Evolutionary conservation across 1,140 invertebrate species (phyloP).

Genomic region (Leptestheria dahalacensis): DNA sequence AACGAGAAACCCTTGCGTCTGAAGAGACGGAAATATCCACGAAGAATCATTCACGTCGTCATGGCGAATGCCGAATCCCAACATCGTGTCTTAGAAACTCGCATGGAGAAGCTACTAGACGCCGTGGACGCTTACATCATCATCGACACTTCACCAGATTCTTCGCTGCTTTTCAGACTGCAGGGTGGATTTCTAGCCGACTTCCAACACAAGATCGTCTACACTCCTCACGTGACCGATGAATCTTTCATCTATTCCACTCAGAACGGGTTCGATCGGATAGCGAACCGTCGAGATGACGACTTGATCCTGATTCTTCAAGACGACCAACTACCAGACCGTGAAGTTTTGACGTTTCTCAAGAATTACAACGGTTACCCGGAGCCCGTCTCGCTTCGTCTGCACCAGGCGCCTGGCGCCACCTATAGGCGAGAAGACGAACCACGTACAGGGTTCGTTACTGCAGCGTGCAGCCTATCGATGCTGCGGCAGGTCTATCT

Average conservation of each 20-base stretch:
- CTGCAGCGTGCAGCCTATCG: background rate
- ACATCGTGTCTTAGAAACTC: slow-evolving; percentile 33
- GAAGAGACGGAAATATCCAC: slow-evolving; percentile 14
- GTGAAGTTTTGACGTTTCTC: slow-evolving; percentile 42
- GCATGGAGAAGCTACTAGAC: slow-evolving; percentile 39
- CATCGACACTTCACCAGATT: slow-evolving; percentile 31
- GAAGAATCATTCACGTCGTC: slow-evolving; percentile 21
- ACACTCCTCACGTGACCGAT: slow-evolving; percentile 20
- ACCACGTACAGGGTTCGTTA: background rate
- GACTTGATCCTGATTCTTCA: slow-evolving; percentile 43
- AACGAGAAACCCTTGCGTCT: slow-evolving; percentile 9
- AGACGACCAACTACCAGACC: slow-evolving; percentile 40
- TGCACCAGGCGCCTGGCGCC: slow-evolving; percentile 47
- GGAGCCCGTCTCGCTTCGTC: slow-evolving; percentile 40
- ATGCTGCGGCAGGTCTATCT: slow-evolving; percentile 3
- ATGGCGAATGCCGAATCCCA: slow-evolving; percentile 21
- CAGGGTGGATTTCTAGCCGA: slow-evolving; percentile 24
- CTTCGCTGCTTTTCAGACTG: slow-evolving; percentile 24
- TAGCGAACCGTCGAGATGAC: slow-evolving; percentile 31
- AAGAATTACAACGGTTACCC: slow-evolving; percentile 47
- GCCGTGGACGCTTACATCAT: slow-evolving; percentile 48
- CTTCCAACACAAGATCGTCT: slow-evolving; percentile 20
- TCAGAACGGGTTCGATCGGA: slow-evolving; percentile 6
- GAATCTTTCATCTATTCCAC: slow-evolving; percentile 19
- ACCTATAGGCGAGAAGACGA: slow-evolving; percentile 42